Conservation (phyloP, 2,797 vertebrate species). For the Pipistrellus nathusii region DNA sequence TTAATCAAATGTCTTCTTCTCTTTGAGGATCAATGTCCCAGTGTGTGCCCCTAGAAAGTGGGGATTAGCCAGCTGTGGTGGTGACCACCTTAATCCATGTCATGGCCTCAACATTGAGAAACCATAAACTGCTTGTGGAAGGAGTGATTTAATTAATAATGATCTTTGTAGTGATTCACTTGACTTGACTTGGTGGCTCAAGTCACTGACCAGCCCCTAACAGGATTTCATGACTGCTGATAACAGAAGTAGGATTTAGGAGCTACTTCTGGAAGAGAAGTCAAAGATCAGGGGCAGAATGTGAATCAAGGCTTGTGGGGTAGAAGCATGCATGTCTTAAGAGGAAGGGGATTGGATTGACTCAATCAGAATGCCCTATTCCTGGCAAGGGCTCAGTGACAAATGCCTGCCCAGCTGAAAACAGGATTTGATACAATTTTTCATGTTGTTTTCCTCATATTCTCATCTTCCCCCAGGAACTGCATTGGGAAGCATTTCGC, state of each 20-base stretch:
- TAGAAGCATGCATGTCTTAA: neutral
- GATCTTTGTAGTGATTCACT: neutral
- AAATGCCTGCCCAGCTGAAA: neutral
- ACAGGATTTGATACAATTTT: neutral
- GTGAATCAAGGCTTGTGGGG: neutral
- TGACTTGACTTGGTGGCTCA: neutral
- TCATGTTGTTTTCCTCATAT: neutral
- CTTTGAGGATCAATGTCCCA: neutral
- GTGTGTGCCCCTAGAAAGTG: neutral
- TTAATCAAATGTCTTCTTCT: neutral
- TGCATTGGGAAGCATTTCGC: constrained; percentile 87
- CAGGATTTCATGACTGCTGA: no score
- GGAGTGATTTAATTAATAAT: neutral
- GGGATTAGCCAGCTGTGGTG: no score
- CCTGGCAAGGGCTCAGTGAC: neutral
- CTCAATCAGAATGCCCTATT: neutral
- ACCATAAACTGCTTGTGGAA: neutral
- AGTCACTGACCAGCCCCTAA: no score
- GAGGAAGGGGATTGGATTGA: neutral
- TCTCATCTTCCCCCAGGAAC: constrained; percentile 63
- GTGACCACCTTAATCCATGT: rapidly evolving
- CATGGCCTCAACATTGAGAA: neutral
- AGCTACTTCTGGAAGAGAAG: neutral
- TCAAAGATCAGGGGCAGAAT: neutral
- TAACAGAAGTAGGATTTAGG: neutral